phyloP scores from a whole-genome alignment of 2,797 vertebrate genomes.

The Eulemur albifrons region DNA sequence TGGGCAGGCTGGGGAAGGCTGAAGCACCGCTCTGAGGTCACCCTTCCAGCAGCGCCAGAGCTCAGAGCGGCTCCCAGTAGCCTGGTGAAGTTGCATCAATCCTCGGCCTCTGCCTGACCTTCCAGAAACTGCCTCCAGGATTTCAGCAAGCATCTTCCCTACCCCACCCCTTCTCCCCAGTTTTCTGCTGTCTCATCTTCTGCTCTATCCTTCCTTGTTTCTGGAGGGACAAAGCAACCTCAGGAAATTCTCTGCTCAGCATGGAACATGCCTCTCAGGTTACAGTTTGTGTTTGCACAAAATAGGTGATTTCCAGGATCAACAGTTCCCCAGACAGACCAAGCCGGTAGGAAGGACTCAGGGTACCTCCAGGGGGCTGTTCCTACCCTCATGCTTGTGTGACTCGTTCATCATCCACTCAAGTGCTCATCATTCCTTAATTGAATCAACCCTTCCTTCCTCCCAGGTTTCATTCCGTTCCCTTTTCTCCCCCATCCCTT shows the following conservation, averaged over 20 bases:
- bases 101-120: slow-evolving; percentile 45
- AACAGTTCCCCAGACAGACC: background rate
- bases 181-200: background rate
- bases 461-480: background rate
- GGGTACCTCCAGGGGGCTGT: background rate
- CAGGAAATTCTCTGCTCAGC: background rate
- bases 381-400: background rate
- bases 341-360: background rate
- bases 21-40: slow-evolving; percentile 27
- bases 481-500: background rate
- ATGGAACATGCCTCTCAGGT: background rate
- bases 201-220: background rate
- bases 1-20: slow-evolving; percentile 57
- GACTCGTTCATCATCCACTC: background rate
- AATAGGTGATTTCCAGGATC: background rate
- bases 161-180: background rate
- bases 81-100: slow-evolving; percentile 41
- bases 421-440: background rate
- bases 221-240: slow-evolving; percentile 34
- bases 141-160: background rate
- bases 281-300: slow-evolving; percentile 7
- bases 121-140: slow-evolving; percentile 33
- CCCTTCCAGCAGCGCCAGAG: background rate
- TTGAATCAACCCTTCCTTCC: background rate
- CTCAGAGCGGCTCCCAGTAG: slow-evolving; percentile 42